These are phyloP conservation scores for Enoplosus armatus DNA, from an alignment of 2,797 vertebrate species.

Conservation along the genomic window DNA sequence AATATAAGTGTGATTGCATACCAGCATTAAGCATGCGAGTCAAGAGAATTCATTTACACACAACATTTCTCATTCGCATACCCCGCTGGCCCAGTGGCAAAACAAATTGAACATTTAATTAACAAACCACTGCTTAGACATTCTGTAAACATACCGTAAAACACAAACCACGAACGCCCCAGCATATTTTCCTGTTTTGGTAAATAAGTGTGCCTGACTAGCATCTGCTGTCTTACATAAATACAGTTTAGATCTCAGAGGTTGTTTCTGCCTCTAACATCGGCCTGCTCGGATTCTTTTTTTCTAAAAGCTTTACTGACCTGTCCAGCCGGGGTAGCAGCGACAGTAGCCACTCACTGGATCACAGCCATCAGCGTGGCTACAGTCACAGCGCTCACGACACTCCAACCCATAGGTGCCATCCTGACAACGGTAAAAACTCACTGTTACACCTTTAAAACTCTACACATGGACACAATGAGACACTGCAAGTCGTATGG, in stretches of 20 bases:
- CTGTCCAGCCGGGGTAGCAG: conserved; percentile 97
- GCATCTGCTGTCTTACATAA: conserved; percentile 14
- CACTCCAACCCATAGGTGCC: conserved; percentile 95
- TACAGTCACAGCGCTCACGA: conserved; percentile 93
- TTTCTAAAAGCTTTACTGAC: conserved; percentile 79
- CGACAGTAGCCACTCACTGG: conserved; percentile 93
- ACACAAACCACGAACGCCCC: conserved; percentile 28
- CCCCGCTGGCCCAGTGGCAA: conserved; percentile 47
- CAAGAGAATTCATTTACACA: conserved; percentile 66
- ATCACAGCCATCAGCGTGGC: conserved; percentile 94
- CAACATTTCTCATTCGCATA: conserved; percentile 58
- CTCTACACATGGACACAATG: neutral
- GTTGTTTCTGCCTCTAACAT: neutral
- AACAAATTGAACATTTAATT: conserved; percentile 75
- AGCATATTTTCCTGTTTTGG: conserved; percentile 31
- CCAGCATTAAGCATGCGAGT: conserved; percentile 47
- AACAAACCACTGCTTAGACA: conserved; percentile 50
- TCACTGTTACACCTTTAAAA: neutral
- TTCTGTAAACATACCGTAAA: conserved; percentile 68
- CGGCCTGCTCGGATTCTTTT: neutral
- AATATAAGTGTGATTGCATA: conserved; percentile 63
- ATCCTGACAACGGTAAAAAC: conserved; percentile 82
- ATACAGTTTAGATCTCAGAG: conserved; percentile 2
- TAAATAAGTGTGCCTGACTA: conserved; percentile 17
- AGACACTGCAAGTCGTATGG: neutral